Conservation (phyloP, 2,113 vertebrate species). For the Willisornis vidua region DNA sequence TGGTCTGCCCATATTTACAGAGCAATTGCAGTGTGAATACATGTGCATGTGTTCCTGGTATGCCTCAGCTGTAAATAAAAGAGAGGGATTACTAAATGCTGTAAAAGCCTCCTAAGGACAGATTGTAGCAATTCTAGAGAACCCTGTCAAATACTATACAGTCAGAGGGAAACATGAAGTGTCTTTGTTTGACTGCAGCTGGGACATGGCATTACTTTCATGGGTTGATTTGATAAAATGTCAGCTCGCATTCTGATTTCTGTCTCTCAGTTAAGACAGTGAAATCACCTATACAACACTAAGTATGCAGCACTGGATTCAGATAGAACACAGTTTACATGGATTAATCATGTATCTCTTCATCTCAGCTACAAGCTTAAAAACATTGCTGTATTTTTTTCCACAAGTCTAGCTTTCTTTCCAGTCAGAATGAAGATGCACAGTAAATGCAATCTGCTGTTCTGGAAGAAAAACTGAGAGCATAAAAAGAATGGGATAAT, state of each 20-base stretch:
- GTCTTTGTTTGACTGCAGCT: background rate
- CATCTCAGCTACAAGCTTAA: background rate
- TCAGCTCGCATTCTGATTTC: background rate
- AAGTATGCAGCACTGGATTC: background rate
- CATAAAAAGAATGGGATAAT: slow-evolving; percentile 55
- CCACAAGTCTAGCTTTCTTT: background rate
- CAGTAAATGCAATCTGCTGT: slow-evolving; percentile 39
- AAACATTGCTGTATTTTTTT: background rate
- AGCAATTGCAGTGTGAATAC: background rate
- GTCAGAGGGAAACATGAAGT: background rate
- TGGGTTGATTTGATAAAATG: background rate
- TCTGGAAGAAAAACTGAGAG: slow-evolving; percentile 12
- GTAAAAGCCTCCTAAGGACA: background rate
- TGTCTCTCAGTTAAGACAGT: background rate
- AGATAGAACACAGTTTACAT: background rate
- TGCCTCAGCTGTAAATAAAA: background rate
- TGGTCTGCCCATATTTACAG: background rate
- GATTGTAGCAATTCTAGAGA: background rate
- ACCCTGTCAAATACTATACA: background rate
- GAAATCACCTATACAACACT: background rate
- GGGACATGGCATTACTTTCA: background rate
- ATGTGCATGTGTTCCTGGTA: background rate
- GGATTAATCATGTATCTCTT: background rate
- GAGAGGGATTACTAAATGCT: background rate
- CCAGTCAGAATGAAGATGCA: background rate